phyloP scores from a whole-genome alignment of 2,888 invertebrate genomes.

The Cryptops parisi region DNA sequence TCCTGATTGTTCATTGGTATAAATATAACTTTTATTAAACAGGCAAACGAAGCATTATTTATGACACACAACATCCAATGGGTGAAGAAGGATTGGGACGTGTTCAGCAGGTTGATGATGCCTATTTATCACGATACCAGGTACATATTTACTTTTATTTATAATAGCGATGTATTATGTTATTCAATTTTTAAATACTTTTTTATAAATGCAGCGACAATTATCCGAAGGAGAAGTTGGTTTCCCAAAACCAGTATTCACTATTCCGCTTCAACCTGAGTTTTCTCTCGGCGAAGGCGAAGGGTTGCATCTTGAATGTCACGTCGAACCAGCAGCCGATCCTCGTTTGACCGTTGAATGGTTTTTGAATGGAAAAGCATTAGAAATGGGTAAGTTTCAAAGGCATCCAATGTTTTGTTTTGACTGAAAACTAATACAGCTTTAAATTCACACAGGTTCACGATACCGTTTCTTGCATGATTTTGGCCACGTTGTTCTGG shows the following conservation, averaged over 20 bases:
- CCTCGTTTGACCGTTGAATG: slow-evolving; percentile 81
- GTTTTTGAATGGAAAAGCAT: slow-evolving; percentile 80
- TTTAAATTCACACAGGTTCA: slow-evolving; percentile 51
- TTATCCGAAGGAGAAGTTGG: slow-evolving; percentile 55
- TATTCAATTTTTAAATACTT: background rate
- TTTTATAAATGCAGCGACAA: slow-evolving; percentile 35
- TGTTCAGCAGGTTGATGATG: slow-evolving; percentile 77
- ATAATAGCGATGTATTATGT: background rate
- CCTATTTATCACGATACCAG: slow-evolving; percentile 52
- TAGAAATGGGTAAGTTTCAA: slow-evolving; percentile 50
- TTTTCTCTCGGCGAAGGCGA: slow-evolving; percentile 67
- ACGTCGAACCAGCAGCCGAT: slow-evolving; percentile 86
- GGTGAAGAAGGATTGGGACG: slow-evolving; percentile 78
- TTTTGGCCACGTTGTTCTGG: slow-evolving; percentile 91
- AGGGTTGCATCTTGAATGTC: slow-evolving; percentile 80
- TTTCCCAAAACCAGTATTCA: slow-evolving; percentile 74
- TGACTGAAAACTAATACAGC: background rate
- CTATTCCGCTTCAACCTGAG: slow-evolving; percentile 62
- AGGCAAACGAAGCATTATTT: slow-evolving; percentile 29
- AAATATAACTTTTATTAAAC: too few species aligned
- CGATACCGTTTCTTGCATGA: slow-evolving; percentile 86
- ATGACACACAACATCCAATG: slow-evolving; percentile 88
- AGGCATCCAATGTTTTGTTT: background rate
- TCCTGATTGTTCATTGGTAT: too few species aligned
- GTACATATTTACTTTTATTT: slow-evolving; percentile 5